A percentile compares a stretch with the other conserved stretches of the same genome.
phyloP scores from a whole-genome alignment of 2,113 vertebrate genomes.

The Hyperopisus bebe region DNA sequence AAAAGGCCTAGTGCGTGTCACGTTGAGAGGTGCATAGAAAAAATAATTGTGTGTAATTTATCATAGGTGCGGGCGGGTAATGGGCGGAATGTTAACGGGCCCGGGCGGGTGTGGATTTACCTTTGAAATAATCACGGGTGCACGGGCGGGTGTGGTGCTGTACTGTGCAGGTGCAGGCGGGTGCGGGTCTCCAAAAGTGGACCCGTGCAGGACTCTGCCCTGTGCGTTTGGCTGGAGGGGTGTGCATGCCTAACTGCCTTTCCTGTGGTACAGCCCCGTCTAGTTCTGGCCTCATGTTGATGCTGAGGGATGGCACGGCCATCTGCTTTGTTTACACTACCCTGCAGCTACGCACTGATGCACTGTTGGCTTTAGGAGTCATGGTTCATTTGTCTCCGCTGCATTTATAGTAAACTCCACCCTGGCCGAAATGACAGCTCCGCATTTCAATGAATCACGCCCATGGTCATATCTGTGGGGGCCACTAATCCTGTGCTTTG shows the following conservation, averaged over 20 bases:
- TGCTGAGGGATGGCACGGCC: too few species aligned
- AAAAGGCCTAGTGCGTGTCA: too few species aligned
- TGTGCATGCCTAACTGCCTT: neutral
- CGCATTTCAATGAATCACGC: neutral
- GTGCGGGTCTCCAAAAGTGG: too few species aligned
- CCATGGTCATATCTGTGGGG: neutral
- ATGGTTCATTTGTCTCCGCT: slow-evolving; percentile 4
- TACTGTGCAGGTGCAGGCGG: too few species aligned
- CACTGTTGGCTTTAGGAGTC: neutral
- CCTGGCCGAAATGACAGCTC: neutral
- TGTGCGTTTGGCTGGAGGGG: neutral
- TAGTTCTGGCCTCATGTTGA: neutral
- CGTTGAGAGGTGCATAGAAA: too few species aligned
- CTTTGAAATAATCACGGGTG: too few species aligned
- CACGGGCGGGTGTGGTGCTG: too few species aligned
- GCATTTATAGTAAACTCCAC: neutral
- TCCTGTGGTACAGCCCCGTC: neutral
- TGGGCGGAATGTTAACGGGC: too few species aligned
- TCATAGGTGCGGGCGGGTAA: too few species aligned
- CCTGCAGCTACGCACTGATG: neutral
- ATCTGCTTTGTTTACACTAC: neutral
- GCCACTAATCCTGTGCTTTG: neutral
- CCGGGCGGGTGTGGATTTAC: too few species aligned
- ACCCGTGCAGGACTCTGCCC: too few species aligned
- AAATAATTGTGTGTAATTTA: too few species aligned